Conservation (phyloP, 2,113 vertebrate genomes). For the Thamnaconus septentrionalis region DNA sequence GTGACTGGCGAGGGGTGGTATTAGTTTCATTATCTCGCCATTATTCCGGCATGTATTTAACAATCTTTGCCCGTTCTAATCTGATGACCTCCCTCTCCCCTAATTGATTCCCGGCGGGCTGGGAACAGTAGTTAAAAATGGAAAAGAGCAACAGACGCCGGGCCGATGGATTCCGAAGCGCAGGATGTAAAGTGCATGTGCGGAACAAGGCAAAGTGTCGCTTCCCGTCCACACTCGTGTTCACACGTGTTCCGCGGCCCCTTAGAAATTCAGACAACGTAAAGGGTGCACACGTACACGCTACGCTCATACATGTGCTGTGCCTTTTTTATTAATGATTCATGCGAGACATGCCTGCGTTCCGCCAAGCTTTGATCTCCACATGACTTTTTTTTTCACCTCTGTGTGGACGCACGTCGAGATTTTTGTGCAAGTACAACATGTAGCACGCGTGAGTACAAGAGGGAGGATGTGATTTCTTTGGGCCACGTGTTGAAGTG, state of each 20-base stretch:
- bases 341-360: constrained; percentile 17
- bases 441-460: not conserved
- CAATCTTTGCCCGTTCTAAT: constrained; percentile 40
- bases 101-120: constrained; percentile 45
- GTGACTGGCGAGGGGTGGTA: constrained; percentile 49
- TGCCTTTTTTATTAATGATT: constrained; percentile 45
- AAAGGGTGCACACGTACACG: not conserved
- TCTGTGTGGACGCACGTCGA: constrained; percentile 11
- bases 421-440: not conserved
- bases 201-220: constrained; percentile 17
- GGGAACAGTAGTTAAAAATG: constrained; percentile 45
- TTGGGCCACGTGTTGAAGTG: too few species aligned
- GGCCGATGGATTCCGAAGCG: constrained; percentile 9
- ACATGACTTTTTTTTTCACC: constrained; percentile 15
- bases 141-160: constrained; percentile 33
- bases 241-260: constrained; percentile 25
- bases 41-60: constrained; percentile 52
- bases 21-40: constrained; percentile 59
- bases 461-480: constrained; percentile 10
- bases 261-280: constrained; percentile 43
- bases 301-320: constrained; percentile 4
- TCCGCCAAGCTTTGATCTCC: not conserved
- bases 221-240: constrained; percentile 33
- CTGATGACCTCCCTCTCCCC: constrained; percentile 24
- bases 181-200: constrained; percentile 3